Evolutionary conservation across 2,888 invertebrate genomes (phyloP), one percentile per base, ranked within the genome.

Genomic region (Campoplex nolae): DNA sequence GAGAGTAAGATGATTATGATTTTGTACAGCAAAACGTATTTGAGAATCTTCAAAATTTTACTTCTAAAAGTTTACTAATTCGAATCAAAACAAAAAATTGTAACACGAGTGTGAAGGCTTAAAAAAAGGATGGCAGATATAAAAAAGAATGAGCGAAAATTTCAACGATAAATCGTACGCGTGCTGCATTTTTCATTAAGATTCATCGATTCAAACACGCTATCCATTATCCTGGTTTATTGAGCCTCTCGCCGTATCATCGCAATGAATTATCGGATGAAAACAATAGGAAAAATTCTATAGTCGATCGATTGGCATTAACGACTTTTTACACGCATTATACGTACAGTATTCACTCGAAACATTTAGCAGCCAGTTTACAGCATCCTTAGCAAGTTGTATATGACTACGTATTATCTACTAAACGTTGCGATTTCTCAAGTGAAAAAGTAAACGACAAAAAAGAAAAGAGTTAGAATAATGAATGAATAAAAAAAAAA

Each of bases 311-410:
- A 80, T 76, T 88, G 89, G 89, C 88, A 86, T 89, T 81, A 88
- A 83, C 84, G 88, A 91, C 89, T 89, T 92, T 92, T 91, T 90
- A 91, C 90, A 90, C 90, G 90, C 91, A 92, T 91, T 91, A 92
- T 92, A 92, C 92, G 87, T 92, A 91, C 93, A 93, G 93, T 93
- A 93, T 93, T 93, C 92, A 92, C 91, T 91, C 89, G 91, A 90
- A 92, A 93, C 91, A 92, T 93, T 93, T 93, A 93, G 92, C 92
- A 93, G 92, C 92, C 93, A 93, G 91, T 92, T 91, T 90, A 91
- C 91, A 92, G 92, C 92, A 91, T 93, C 91, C 90, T 91, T 93
- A 93, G 92, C 92, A 91, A 92, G 91, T 93, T 93, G 93, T 93
- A 93, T 92, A 93, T 93, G 92, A 93, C 90, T 93, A 92, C 91